Evolutionary conservation across 2,113 vertebrate genomes (phyloP).

Genomic region (Copsychus sechellarum): DNA sequence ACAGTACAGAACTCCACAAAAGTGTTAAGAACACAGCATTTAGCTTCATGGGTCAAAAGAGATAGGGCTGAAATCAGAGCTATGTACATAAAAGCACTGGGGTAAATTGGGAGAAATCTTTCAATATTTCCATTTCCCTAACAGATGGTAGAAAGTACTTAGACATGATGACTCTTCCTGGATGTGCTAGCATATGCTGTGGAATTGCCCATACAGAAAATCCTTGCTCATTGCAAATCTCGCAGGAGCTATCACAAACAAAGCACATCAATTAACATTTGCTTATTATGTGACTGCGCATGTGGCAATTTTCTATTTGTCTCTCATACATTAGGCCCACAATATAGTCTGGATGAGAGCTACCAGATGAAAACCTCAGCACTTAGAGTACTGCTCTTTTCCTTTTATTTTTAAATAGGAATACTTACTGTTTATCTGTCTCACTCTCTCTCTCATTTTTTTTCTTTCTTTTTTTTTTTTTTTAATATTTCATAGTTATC

Average conservation of each 20-base stretch:
- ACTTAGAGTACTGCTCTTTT: neutral
- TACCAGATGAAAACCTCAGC: constrained; percentile 2
- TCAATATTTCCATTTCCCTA: constrained; percentile 57
- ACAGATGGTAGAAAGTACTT: constrained; percentile 74
- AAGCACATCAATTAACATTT: constrained; percentile 73
- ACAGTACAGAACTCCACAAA: neutral
- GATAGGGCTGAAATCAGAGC: neutral
- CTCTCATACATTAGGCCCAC: constrained; percentile 21
- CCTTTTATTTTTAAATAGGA: constrained; percentile 49
- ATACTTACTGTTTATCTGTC: neutral
- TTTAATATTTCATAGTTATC: neutral
- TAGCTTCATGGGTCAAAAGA: constrained; percentile 17
- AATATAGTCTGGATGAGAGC: constrained; percentile 45
- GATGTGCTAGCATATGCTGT: constrained; percentile 70
- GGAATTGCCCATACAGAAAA: constrained; percentile 64
- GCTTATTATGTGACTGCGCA: constrained; percentile 60
- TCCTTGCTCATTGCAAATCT: constrained; percentile 69
- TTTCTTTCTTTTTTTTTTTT: neutral
- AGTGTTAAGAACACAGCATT: neutral
- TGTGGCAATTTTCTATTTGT: constrained; percentile 55
- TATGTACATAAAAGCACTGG: neutral
- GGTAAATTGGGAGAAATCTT: neutral
- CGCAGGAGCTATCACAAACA: constrained; percentile 68
- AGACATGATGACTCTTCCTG: constrained; percentile 61
- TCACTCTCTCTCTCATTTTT: neutral